phyloP scores from a whole-genome alignment of 1,140 invertebrate genomes.

The Calephelis nemesis region DNA sequence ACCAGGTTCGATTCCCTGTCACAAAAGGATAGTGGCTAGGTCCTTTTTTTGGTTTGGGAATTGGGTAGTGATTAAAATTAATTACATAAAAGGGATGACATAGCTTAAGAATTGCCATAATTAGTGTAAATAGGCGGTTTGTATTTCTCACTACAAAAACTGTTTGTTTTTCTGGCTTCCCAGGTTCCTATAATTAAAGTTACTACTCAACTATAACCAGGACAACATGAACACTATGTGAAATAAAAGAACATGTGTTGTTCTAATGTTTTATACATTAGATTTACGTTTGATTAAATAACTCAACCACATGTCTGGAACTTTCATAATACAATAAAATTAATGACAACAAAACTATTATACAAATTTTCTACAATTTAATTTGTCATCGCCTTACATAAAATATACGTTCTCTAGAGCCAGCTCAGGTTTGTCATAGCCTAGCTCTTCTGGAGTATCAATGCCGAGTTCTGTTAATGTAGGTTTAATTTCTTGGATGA shows the following conservation, averaged over 20 bases:
- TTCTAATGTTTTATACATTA: constrained; percentile 58
- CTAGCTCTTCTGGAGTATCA: constrained; percentile 95
- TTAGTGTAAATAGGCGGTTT: too few species aligned
- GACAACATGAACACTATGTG: too few species aligned
- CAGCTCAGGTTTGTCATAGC: constrained; percentile 98
- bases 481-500: constrained; percentile 95
- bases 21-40: too few species aligned
- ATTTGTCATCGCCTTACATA: constrained; percentile 47
- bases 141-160: too few species aligned
- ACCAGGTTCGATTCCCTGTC: too few species aligned
- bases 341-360: constrained; percentile 70
- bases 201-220: too few species aligned
- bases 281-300: constrained; percentile 32
- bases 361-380: constrained; percentile 68
- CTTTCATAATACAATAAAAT: constrained; percentile 60
- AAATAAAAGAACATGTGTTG: constrained; percentile 23
- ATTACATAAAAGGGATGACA: too few species aligned
- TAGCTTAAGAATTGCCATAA: too few species aligned
- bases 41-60: too few species aligned
- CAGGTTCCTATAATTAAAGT: too few species aligned
- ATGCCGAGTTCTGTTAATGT: constrained; percentile 96
- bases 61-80: too few species aligned
- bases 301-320: constrained; percentile 8
- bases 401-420: constrained; percentile 88
- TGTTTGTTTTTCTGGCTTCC: neutral